These are phyloP conservation scores for Trachelipus rathkii DNA, from an alignment of 1,140 invertebrate genomes.

Conservation along the genomic window DNA sequence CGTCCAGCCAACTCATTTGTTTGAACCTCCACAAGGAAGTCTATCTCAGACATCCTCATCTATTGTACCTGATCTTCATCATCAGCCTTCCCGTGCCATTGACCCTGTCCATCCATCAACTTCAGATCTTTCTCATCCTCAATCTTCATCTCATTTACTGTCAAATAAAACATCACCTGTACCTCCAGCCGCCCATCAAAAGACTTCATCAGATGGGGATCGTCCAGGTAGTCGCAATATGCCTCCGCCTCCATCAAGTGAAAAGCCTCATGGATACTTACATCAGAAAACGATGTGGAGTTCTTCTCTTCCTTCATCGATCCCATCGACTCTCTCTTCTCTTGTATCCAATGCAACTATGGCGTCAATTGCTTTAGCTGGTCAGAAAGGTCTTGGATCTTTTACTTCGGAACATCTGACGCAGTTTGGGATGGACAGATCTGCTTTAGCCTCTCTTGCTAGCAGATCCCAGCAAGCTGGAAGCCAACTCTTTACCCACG, in stretches of 20 bases:
- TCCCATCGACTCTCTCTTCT: conserved; percentile 39
- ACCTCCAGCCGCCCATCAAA: conserved; percentile 43
- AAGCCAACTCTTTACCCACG: conserved; percentile 39
- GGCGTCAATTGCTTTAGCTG: conserved; percentile 33
- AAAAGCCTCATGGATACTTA: conserved; percentile 42
- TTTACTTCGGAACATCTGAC: conserved; percentile 36
- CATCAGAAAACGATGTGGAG: conserved; percentile 44
- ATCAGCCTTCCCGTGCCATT: background rate
- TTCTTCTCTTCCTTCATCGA: conserved; percentile 37
- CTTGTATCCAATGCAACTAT: conserved; percentile 39
- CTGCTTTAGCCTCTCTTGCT: conserved; percentile 41
- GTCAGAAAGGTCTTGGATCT: conserved; percentile 39
- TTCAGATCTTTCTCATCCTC: conserved; percentile 14
- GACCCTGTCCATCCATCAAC: background rate
- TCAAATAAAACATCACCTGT: conserved; percentile 11
- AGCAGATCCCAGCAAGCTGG: conserved; percentile 32
- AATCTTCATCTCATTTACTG: background rate
- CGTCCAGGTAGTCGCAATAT: conserved; percentile 40
- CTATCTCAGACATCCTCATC: conserved; percentile 27
- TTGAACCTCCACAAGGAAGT: conserved; percentile 31
- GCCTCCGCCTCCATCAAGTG: conserved; percentile 39
- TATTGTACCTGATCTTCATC: conserved; percentile 18
- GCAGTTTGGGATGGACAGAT: conserved; percentile 36
- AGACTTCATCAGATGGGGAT: conserved; percentile 30
- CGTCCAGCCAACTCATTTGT: conserved; percentile 29